Evolutionary conservation across 2,113 vertebrate genomes (phyloP), one percentile per base, ranked within the genome.

Genomic region (Australoheros scitulus): DNA sequence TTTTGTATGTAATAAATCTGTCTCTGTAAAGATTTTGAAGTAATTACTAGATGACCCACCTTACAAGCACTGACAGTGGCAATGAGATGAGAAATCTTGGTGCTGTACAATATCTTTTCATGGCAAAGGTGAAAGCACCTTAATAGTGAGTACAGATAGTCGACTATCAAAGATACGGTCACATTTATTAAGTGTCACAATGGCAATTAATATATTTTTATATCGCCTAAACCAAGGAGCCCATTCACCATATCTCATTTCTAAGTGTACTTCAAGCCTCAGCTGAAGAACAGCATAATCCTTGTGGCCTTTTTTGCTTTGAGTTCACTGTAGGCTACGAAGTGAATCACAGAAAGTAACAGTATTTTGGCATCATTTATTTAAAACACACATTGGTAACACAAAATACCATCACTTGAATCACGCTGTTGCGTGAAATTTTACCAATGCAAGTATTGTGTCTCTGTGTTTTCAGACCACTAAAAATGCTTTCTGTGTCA

Each of bases 401-500:
- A n/a, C 26, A 61, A 26, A 8, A 34, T 9, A 2, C 2, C 14
- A 43, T 32, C 5, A 72, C 81, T 75, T 86, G 43, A 36, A 63
- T 76, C 22, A 47, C 9, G 6, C 6, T 20, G 38, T 50, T 14
- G 1, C 7, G 29, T 14, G 2, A 4, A 57, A 10, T 29, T 70
- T 24, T n/a, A 11, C 18, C 9, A n/a, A 34, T 64, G 15, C 18
- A n/a, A 29, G 24, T 26, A 29, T 6, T 43, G 14, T 8, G 0
- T 63, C 61, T 20, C 58, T 43, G 36, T n/a, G 15, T 72, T 61
- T 63, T 22, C 9, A 14, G 47, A 76, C 24, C 20, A 52, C 79
- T 63, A 17, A 55, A 80, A 80, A 70, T 70, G 83, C 20, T 78
- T 83, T 80, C n/a, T 63, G 50, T 86, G 83, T 86, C 85, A 57